phyloP scores from a whole-genome alignment of 2,888 invertebrate genomes.

The Amphipyra berbera region DNA sequence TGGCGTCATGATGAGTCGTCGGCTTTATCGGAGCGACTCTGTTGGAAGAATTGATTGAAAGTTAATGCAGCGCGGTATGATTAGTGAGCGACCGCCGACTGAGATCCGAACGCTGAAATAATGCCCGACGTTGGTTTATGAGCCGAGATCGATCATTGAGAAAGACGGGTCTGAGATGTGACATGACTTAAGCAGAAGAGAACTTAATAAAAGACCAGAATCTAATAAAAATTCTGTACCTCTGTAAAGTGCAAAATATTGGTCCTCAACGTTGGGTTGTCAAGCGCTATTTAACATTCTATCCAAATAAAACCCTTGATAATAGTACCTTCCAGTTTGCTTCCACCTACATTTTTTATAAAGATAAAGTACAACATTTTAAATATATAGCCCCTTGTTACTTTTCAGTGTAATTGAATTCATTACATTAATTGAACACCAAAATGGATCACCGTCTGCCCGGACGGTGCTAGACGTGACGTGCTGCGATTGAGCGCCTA shows the following conservation, averaged over 20 bases:
- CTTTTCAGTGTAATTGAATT: slow-evolving; percentile 47
- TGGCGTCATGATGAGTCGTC: slow-evolving; percentile 48
- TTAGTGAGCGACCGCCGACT: slow-evolving; percentile 35
- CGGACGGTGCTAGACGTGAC: slow-evolving; percentile 23
- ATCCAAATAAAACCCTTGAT: slow-evolving; percentile 27
- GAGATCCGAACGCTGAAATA: slow-evolving; percentile 25
- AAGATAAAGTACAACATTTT: slow-evolving; percentile 35
- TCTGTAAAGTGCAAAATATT: slow-evolving; percentile 1
- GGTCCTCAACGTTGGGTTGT: slow-evolving; percentile 1
- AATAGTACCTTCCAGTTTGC: slow-evolving; percentile 32
- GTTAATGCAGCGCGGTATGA: slow-evolving; percentile 55
- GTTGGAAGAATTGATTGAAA: slow-evolving; percentile 64
- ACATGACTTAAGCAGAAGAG: slow-evolving; percentile 3
- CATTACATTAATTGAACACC: slow-evolving; percentile 47
- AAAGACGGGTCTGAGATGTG: neutral
- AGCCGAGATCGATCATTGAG: slow-evolving; percentile 42
- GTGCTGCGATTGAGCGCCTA: slow-evolving; percentile 15
- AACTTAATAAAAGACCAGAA: slow-evolving; percentile 11
- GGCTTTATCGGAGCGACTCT: slow-evolving; percentile 55
- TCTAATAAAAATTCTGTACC: neutral
- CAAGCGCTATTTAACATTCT: slow-evolving; percentile 35
- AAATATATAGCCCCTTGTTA: slow-evolving; percentile 21
- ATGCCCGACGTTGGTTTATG: slow-evolving; percentile 46
- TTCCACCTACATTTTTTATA: slow-evolving; percentile 27
- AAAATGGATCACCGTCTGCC: slow-evolving; percentile 30